phyloP scores from a whole-genome alignment of 2,797 vertebrate genomes.

The Poecilia picta region DNA sequence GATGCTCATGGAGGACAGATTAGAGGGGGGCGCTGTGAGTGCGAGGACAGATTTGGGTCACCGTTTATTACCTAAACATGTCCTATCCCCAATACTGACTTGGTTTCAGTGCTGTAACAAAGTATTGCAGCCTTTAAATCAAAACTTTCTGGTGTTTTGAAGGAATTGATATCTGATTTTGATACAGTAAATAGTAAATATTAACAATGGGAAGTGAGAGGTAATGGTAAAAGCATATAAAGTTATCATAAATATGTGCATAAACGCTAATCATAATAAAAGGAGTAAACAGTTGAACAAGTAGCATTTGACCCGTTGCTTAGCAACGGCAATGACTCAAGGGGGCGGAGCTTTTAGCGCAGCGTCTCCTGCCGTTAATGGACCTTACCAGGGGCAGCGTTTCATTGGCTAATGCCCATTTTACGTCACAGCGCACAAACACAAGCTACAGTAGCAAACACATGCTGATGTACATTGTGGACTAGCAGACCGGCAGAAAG shows the following conservation, averaged over 20 bases:
- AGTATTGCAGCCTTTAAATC: slow-evolving; percentile 25
- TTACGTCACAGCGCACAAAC: too few species aligned
- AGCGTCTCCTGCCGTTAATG: too few species aligned
- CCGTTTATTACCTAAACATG: slow-evolving; percentile 36
- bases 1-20: slow-evolving; percentile 48
- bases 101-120: slow-evolving; percentile 21
- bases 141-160: slow-evolving; percentile 1
- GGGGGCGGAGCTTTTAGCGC: too few species aligned
- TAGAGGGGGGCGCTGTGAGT: slow-evolving; percentile 34
- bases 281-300: too few species aligned
- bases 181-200: background rate
- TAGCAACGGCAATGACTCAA: too few species aligned
- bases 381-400: too few species aligned
- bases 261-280: too few species aligned
- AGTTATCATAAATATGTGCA: background rate
- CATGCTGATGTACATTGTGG: too few species aligned
- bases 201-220: background rate
- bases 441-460: too few species aligned
- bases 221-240: background rate
- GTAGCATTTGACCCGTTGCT: too few species aligned
- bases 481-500: too few species aligned
- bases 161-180: background rate
- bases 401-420: too few species aligned
- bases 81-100: slow-evolving; percentile 25
- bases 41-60: slow-evolving; percentile 51